Evolutionary conservation across 1,140 invertebrate genomes (phyloP), one percentile per base, ranked within the genome.

Genomic region (Pseudachorutes palmiensis): DNA sequence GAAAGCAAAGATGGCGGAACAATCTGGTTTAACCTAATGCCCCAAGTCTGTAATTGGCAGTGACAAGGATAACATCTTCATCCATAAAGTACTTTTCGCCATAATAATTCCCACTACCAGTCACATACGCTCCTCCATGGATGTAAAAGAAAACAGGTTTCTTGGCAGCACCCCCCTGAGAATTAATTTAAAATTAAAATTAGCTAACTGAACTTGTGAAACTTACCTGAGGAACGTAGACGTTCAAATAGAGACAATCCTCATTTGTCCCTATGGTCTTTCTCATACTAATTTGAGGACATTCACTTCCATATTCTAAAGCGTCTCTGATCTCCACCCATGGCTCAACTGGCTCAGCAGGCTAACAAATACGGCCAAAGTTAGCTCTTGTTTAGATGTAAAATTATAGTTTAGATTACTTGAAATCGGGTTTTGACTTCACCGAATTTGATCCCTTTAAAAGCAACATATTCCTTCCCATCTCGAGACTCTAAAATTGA

Each of bases 131-230:
- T 26, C 51, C 51, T 5, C 51, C 51, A 24, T 55, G 51, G 24
- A 55, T 55, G 51, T 55, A 55, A 24, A 55, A 55, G 9, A 55
- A 14, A 55, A 55, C 51, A 55, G 51, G 51, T 22, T 55, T 55
- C 24, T 55, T 55, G 5, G 51, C 51, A 9, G 5, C 24, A 14
- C 51, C 51, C 5, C 12, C 12, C 51, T 55, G n/a, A 19, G 9
- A 45, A 45, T 19, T 12, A 45, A 45, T 12, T 45, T 12, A 12
- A 55, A 19, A 55, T 14, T 55, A 14, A 22, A 14, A 5, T 45
- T 45, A 12, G 9, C 19, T 45, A 45, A 9, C 19, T 12, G 19
- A 12, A 45, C 36, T 45, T 45, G 9, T 45, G 36, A 12, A 45
- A 45, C 36, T 5, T 55, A 24, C 51, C 51, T 55, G 14, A 16